Base-by-base conservation (phyloP, 2,888 invertebrate species). In the Hartigia nigra region DNA sequence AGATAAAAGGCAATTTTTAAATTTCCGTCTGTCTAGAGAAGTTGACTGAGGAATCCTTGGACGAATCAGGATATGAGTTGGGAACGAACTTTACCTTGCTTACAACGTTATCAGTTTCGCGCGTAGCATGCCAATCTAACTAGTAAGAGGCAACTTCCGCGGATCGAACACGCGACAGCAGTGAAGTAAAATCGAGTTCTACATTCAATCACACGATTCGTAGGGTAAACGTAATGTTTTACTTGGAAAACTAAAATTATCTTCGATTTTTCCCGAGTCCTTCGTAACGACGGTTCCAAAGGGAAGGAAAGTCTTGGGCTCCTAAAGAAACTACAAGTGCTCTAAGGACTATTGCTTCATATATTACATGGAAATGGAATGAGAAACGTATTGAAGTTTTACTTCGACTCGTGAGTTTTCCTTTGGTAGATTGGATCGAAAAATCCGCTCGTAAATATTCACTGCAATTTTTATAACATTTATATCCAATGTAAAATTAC, bases 101-200 rank as follows among this genome's bases (percentile, higher is more conserved):
- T 85, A 86, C 85, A 85, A 81, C 83, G 85, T 89, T 87, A 88
- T 87, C 87, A 87, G 87, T 86, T 85, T 82, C 81, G 83, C 85
- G 83, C 81, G 82, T 79, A 77, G 87, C 85, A 87, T 87, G 87
- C 87, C 88, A 88, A 88, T 90, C 88, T 87, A 87, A 88, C 86
- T 86, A 86, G 87, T 85, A 87, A 87, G 88, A 87, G 86, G 87
- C 86, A 90, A 90, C 88, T 90, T 90, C 88, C 86, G 84, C 82
- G 83, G 81, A 77, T 83, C 85, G 84, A 82, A 82, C 82, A 83
- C 78, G 82, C 83, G 84, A 84, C 83, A 84, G 84, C 83, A 84
- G 84, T 83, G 81, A 85, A 87, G 86, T 86, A 86, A 89, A 88
- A 88, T 88, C 84, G 86, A 88, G 87, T 87, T 88, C 83, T 84